Conservation (phyloP, 2,113 vertebrate genomes). For the Tenebrosternarchus preto region DNA sequence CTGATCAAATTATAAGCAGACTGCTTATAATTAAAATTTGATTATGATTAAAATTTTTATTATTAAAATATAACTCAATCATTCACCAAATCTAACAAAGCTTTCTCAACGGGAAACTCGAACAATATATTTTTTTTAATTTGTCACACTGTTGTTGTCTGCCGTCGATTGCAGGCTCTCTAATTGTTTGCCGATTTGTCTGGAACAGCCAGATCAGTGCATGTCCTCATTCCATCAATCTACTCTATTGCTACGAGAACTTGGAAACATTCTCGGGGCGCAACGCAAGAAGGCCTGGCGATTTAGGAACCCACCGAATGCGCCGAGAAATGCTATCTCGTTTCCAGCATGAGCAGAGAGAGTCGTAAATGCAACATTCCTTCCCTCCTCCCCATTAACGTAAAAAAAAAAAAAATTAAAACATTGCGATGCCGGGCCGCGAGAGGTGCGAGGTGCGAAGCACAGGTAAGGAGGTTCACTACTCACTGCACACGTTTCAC, state of each 20-base stretch:
- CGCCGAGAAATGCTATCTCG: not conserved
- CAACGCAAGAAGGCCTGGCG: slow-evolving; percentile 49
- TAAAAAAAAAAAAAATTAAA: no score
- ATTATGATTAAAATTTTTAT: not conserved
- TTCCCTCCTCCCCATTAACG: no score
- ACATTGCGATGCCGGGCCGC: slow-evolving; percentile 9
- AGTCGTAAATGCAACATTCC: no score
- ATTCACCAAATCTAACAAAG: not conserved
- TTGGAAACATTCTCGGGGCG: slow-evolving; percentile 15
- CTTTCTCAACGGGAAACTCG: no score
- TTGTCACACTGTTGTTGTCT: not conserved
- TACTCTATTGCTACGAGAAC: slow-evolving; percentile 13
- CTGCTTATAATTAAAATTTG: not conserved
- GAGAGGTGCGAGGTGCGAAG: slow-evolving; percentile 1
- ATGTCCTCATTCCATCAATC: slow-evolving; percentile 30
- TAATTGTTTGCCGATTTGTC: not conserved
- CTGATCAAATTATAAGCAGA: not conserved
- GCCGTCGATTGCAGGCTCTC: slow-evolving; percentile 1
- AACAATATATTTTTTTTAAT: not conserved
- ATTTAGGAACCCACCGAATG: not conserved
- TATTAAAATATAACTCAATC: not conserved
- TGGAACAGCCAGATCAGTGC: not conserved
- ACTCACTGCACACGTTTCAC: slow-evolving; percentile 48
- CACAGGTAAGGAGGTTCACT: slow-evolving; percentile 43
- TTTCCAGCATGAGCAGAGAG: slow-evolving; percentile 9